phyloP scores from a whole-genome alignment of 2,888 invertebrate genomes.

The Hemistola chrysoprasaria region DNA sequence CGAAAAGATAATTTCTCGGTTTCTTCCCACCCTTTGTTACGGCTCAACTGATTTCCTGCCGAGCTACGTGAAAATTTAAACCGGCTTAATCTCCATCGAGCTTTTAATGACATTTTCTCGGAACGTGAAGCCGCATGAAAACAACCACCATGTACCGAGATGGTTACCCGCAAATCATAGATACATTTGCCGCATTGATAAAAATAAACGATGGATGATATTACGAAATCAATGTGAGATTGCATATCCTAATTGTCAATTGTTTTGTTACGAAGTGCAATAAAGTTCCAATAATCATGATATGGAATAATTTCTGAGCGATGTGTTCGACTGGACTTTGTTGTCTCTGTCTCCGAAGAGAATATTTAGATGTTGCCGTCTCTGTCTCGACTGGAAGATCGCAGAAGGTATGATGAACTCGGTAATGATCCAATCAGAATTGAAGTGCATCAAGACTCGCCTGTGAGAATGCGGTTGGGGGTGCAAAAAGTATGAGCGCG shows the following conservation, averaged over 20 bases:
- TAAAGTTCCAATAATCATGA: constrained; percentile 82
- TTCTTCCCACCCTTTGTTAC: constrained; percentile 77
- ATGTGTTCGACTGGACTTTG: constrained; percentile 58
- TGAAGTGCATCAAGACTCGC: constrained; percentile 79
- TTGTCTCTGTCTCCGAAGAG: constrained; percentile 44
- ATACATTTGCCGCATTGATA: constrained; percentile 79
- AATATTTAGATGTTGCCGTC: constrained; percentile 42
- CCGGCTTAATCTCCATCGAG: constrained; percentile 75
- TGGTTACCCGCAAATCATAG: constrained; percentile 81
- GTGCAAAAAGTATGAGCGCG: constrained; percentile 78
- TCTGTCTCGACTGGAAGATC: constrained; percentile 70
- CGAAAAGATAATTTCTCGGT: constrained; percentile 78
- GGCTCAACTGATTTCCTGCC: constrained; percentile 76
- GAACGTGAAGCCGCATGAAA: constrained; percentile 70
- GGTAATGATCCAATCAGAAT: constrained; percentile 83
- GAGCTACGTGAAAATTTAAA: constrained; percentile 77
- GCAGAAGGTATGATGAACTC: constrained; percentile 81
- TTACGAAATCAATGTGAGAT: constrained; percentile 82
- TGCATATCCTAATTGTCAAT: constrained; percentile 83
- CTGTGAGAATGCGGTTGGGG: constrained; percentile 82
- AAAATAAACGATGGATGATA: constrained; percentile 75
- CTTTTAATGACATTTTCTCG: constrained; percentile 78
- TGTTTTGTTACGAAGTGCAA: constrained; percentile 82
- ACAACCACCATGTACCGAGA: constrained; percentile 63
- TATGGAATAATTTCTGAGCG: constrained; percentile 71